Conservation (phyloP, 2,113 vertebrate genomes). For the Tetrax tetrax region DNA sequence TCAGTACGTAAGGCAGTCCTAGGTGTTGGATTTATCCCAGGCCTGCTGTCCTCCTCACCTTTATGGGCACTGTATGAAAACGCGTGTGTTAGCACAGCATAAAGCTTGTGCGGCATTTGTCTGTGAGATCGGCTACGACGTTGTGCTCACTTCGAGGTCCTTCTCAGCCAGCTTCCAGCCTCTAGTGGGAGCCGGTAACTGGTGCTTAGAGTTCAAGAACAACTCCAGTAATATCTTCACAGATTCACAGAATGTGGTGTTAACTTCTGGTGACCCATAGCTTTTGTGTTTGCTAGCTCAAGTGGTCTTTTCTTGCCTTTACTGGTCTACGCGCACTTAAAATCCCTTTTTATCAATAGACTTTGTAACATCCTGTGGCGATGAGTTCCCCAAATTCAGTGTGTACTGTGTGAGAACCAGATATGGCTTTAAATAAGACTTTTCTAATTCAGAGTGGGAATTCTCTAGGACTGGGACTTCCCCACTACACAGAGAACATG, state of each 20-base stretch:
- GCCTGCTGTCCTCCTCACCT: background rate
- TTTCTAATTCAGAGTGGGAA: background rate
- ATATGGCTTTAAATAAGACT: background rate
- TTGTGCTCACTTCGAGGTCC: background rate
- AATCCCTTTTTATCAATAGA: background rate
- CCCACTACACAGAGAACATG: background rate
- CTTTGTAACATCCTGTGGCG: fast-evolving
- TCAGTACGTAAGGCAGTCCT: background rate
- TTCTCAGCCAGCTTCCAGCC: background rate
- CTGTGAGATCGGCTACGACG: background rate
- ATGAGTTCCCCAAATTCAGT: background rate
- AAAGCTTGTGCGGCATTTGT: background rate
- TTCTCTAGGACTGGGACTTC: background rate
- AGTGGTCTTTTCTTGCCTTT: background rate
- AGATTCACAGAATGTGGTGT: fast-evolving
- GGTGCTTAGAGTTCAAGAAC: background rate
- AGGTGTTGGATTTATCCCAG: background rate
- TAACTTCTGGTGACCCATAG: background rate
- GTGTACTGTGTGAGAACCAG: background rate
- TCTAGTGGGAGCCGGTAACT: background rate
- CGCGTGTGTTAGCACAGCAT: fast-evolving
- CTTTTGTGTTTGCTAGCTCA: background rate
- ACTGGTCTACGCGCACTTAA: background rate
- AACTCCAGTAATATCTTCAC: fast-evolving
- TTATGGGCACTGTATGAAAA: background rate